Evolutionary conservation across 2,113 vertebrate genomes (phyloP).

Genomic region (Calidris pygmaea): DNA sequence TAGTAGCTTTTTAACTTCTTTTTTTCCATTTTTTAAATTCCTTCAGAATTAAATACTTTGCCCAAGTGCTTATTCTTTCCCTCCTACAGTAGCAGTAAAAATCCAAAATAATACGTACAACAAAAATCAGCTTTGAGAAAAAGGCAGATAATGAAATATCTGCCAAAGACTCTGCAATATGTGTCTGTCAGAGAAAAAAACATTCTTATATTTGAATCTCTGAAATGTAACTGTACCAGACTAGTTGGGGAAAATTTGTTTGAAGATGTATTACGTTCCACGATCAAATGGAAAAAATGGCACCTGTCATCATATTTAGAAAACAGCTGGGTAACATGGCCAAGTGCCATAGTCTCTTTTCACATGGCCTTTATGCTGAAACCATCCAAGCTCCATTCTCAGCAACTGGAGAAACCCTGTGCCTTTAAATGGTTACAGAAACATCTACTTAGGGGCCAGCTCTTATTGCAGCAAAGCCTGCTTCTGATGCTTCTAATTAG

Average conservation of each 20-base stretch:
- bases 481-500: conserved; percentile 67
- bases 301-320: conserved; percentile 80
- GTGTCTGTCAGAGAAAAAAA: not conserved
- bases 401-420: conserved; percentile 67
- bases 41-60: not conserved
- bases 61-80: not conserved
- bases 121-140: not conserved
- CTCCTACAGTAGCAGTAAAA: not conserved
- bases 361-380: conserved; percentile 72
- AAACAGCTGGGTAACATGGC: conserved; percentile 77
- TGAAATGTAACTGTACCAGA: conserved; percentile 63
- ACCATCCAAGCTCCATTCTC: conserved; percentile 59
- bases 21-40: not conserved
- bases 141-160: not conserved
- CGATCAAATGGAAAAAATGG: conserved; percentile 80
- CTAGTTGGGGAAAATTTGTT: conserved; percentile 75
- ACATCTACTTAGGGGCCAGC: conserved; percentile 53
- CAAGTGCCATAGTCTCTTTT: conserved; percentile 67
- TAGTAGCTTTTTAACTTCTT: not conserved
- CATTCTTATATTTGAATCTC: conserved; percentile 55
- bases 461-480: conserved; percentile 65
- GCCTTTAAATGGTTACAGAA: conserved; percentile 71
- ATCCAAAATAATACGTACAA: not conserved
- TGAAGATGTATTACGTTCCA: conserved; percentile 83
- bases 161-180: not conserved